Conservation (phyloP, 2,888 invertebrate genomes). For the Trisateles emortualis region DNA sequence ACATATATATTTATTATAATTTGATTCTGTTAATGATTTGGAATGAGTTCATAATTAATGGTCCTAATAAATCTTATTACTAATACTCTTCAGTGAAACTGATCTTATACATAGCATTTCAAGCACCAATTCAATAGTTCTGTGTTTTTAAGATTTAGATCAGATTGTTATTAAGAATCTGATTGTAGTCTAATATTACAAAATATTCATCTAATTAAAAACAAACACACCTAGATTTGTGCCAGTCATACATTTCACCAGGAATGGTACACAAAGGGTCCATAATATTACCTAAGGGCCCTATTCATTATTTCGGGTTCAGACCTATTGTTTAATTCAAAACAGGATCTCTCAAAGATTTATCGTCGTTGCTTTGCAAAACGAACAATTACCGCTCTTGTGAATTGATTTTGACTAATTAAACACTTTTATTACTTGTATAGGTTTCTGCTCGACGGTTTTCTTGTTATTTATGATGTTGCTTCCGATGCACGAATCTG, state of each 20-base stretch:
- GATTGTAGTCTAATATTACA: background rate
- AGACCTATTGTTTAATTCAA: constrained; percentile 64
- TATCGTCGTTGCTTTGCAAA: constrained; percentile 59
- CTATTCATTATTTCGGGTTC: constrained; percentile 54
- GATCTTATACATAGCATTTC: no score
- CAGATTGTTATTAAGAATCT: no score
- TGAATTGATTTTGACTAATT: constrained; percentile 74
- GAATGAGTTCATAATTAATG: no score
- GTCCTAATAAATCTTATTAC: no score
- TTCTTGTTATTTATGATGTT: constrained; percentile 40
- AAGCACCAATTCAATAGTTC: no score
- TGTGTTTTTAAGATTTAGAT: no score
- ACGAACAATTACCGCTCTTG: constrained; percentile 62
- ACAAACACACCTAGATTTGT: constrained; percentile 8
- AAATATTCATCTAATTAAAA: constrained; percentile 7
- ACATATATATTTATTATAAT: no score
- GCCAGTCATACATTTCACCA: constrained; percentile 10
- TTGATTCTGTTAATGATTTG: no score
- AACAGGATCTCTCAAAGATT: constrained; percentile 62
- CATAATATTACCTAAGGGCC: constrained; percentile 31
- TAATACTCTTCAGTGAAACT: no score
- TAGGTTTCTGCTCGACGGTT: constrained; percentile 29
- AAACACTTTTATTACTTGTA: constrained; percentile 65
- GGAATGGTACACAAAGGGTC: constrained; percentile 38
- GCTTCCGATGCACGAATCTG: constrained; percentile 13